Evolutionary conservation across 2,113 vertebrate species (phyloP).

Genomic region (Pogona vitticeps): DNA sequence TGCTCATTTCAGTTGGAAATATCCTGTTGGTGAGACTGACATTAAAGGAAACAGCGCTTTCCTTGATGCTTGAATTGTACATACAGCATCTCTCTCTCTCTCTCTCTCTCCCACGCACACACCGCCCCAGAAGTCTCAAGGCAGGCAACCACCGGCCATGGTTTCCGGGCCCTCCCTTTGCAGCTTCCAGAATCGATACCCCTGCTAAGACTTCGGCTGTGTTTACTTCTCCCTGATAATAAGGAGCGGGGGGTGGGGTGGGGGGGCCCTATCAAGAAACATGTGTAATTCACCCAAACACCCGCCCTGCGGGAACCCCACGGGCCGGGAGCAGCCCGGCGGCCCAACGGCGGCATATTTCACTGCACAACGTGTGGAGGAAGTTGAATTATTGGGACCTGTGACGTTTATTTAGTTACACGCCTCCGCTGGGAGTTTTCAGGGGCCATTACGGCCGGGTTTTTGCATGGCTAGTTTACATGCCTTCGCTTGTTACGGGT

Average conservation of each 20-base stretch:
- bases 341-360: constrained; percentile 35
- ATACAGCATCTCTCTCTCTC: no score
- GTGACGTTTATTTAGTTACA: constrained; percentile 82
- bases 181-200: background rate
- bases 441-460: constrained; percentile 73
- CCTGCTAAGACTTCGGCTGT: accelerated
- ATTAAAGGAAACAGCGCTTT: no score
- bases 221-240: accelerated
- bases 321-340: constrained; percentile 36
- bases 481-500: constrained; percentile 78
- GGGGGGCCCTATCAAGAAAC: background rate
- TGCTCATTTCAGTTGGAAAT: no score
- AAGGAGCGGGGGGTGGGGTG: background rate
- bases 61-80: no score
- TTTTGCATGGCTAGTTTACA: constrained; percentile 83
- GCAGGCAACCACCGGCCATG: no score
- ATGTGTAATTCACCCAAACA: accelerated
- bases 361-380: constrained; percentile 57
- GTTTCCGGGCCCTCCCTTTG: no score
- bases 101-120: no score
- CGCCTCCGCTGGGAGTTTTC: constrained; percentile 73
- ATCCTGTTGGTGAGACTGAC: no score
- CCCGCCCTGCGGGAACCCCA: constrained; percentile 27
- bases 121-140: no score
- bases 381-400: constrained; percentile 71